A percentile compares a stretch with the other conserved stretches of the same genome.
These are phyloP conservation scores for Dasypogon diadema DNA, from an alignment of 2,888 invertebrate genomes.

Conservation along the genomic window DNA sequence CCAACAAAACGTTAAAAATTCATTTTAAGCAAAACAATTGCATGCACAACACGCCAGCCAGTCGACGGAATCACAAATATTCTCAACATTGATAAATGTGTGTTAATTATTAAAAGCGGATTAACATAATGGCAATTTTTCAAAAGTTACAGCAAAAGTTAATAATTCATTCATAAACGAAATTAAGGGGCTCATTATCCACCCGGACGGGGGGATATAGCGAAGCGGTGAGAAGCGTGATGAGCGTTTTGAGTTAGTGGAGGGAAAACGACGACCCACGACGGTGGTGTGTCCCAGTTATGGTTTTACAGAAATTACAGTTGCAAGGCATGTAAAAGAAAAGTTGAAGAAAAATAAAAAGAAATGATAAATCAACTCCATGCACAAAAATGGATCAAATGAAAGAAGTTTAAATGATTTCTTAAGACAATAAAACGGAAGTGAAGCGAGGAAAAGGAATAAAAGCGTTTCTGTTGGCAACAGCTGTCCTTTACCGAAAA, in stretches of 20 bases:
- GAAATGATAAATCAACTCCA: constrained; percentile 34
- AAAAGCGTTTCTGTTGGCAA: constrained; percentile 34
- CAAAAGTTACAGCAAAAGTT: constrained; percentile 17
- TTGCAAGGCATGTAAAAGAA: constrained; percentile 47
- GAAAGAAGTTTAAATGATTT: constrained; percentile 5
- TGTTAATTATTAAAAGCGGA: constrained; percentile 39
- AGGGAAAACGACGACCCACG: neutral
- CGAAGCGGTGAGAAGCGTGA: constrained; percentile 19
- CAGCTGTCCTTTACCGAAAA: constrained; percentile 48
- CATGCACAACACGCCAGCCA: constrained; percentile 33
- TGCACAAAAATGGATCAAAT: constrained; percentile 36
- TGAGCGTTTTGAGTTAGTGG: constrained; percentile 19
- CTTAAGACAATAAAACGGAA: neutral
- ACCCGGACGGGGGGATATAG: constrained; percentile 11
- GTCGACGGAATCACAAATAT: constrained; percentile 7
- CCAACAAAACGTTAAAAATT: constrained; percentile 33
- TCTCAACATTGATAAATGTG: constrained; percentile 23
- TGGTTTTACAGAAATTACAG: constrained; percentile 9
- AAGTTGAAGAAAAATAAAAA: constrained; percentile 39
- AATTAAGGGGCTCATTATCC: constrained; percentile 32
- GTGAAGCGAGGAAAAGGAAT: neutral
- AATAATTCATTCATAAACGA: constrained; percentile 29
- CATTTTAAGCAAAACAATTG: constrained; percentile 12
- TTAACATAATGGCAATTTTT: constrained; percentile 40
- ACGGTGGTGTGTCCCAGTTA: constrained; percentile 15